Conservation (phyloP, 2,797 vertebrate genomes). For the Chelon labrosus region DNA sequence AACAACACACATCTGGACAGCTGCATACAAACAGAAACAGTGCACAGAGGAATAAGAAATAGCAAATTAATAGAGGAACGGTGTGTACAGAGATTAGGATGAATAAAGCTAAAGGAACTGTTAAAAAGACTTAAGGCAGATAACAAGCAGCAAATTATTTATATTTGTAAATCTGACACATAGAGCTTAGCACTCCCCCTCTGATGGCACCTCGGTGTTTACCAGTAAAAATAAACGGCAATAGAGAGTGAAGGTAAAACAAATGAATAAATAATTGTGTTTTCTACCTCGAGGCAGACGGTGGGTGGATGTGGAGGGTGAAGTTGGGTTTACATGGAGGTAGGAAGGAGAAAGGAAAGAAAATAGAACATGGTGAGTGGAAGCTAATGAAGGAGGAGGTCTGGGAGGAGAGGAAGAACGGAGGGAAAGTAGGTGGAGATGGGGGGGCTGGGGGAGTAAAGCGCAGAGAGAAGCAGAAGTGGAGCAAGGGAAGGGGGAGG, state of each 20-base stretch:
- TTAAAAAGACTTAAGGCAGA: conserved; percentile 4
- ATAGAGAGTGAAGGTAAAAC: conserved; percentile 36
- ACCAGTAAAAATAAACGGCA: conserved; percentile 59
- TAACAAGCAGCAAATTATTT: conserved; percentile 21
- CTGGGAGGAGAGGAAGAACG: conserved; percentile 18
- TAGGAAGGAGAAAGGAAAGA: conserved; percentile 2
- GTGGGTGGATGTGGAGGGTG: conserved; percentile 10
- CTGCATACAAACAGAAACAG: not conserved
- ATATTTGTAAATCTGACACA: conserved; percentile 26
- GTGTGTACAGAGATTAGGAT: not conserved
- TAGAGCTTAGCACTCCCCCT: conserved; percentile 15
- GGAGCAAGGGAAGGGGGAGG: conserved; percentile 39
- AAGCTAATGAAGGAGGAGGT: conserved; percentile 17
- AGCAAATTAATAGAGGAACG: not conserved
- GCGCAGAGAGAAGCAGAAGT: conserved; percentile 41
- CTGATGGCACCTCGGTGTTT: conserved; percentile 41
- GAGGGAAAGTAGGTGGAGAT: conserved; percentile 22
- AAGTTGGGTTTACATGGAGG: not conserved
- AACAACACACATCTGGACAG: conserved; percentile 19
- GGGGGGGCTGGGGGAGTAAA: conserved; percentile 24
- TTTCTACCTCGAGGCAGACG: conserved; percentile 56
- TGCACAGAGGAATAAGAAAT: not conserved
- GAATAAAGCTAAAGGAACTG: not conserved
- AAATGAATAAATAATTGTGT: conserved; percentile 76
- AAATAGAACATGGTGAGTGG: conserved; percentile 18